A percentile compares a stretch with the other conserved stretches of the same genome.
Evolutionary conservation across 2,797 vertebrate genomes (phyloP).

Genomic region (Iguana delicatissima): DNA sequence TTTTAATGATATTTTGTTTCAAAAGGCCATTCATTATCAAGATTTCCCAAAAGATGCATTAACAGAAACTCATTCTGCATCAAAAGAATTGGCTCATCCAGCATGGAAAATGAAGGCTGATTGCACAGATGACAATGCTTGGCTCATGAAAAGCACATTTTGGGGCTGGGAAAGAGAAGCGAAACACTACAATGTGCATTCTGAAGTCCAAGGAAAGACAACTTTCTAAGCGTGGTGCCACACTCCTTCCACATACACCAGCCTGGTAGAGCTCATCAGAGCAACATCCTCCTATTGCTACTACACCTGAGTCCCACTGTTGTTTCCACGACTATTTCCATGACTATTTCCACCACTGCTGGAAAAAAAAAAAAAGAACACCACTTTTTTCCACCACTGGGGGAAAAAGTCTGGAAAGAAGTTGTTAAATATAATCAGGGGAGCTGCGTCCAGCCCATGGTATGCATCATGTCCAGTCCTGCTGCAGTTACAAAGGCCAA

Average conservation of each 20-base stretch:
- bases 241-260: background rate
- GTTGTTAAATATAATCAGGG: no score
- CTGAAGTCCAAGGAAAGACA: background rate
- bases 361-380: no score
- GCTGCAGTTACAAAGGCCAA: background rate
- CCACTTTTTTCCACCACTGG: no score
- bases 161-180: background rate
- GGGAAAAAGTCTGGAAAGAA: no score
- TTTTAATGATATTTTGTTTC: constrained; percentile 70
- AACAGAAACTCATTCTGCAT: constrained; percentile 16
- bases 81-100: background rate
- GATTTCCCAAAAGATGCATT: constrained; percentile 57
- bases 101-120: constrained; percentile 2
- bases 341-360: no score
- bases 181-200: background rate
- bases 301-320: no score
- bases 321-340: no score
- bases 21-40: constrained; percentile 68
- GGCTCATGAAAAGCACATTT: background rate
- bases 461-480: no score
- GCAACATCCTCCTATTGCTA: background rate
- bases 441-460: no score
- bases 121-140: background rate
- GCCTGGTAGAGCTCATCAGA: background rate
- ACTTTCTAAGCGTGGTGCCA: background rate